phyloP scores from a whole-genome alignment of 2,797 vertebrate species.

The Eleutherodactylus coqui region DNA sequence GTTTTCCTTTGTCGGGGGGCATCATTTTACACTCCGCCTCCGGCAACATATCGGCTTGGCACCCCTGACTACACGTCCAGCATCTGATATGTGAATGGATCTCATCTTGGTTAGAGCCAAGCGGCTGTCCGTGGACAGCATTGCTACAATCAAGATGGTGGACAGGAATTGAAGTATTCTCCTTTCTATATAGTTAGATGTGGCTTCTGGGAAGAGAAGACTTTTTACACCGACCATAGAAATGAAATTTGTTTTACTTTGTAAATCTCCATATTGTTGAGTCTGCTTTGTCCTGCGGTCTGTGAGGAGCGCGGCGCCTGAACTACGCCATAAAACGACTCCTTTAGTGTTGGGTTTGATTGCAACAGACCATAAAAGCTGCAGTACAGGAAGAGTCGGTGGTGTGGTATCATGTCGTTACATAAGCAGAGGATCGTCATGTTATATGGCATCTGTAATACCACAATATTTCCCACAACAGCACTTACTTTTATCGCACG shows the following conservation, averaged over 20 bases:
- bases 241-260: neutral
- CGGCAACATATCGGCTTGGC: no score
- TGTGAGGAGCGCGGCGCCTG: neutral
- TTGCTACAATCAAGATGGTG: neutral
- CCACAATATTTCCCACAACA: slow-evolving; percentile 28
- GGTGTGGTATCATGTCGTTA: neutral
- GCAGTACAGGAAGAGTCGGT: neutral
- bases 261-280: slow-evolving; percentile 36
- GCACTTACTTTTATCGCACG: slow-evolving; percentile 28
- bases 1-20: no score
- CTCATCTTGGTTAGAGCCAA: no score
- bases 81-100: no score
- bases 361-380: slow-evolving; percentile 1
- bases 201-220: neutral
- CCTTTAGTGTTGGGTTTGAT: neutral
- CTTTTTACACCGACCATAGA: neutral
- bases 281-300: neutral
- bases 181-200: neutral
- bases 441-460: slow-evolving; percentile 37
- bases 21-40: no score
- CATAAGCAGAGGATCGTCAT: neutral
- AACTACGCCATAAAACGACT: slow-evolving; percentile 2
- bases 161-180: neutral
- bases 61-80: no score
- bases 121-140: neutral